Evolutionary conservation across 1,140 invertebrate genomes (phyloP).

Genomic region (Teleopsis dalmanni): DNA sequence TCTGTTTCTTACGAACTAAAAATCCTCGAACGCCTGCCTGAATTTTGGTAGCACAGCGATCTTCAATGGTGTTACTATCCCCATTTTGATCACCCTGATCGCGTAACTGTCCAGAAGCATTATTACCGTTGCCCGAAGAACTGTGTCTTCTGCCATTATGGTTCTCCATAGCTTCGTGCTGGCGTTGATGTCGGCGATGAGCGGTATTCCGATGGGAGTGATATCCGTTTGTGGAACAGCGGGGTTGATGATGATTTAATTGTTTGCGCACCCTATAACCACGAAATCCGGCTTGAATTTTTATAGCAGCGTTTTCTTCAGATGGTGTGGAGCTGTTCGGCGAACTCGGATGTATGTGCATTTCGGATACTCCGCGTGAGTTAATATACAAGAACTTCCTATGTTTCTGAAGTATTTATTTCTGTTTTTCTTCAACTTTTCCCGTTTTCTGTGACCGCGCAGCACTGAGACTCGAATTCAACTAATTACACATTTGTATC

Average conservation of each 20-base stretch:
- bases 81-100: slow-evolving; percentile 4
- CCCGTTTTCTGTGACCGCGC: too few relatives aligned
- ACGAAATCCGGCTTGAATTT: slow-evolving; percentile 66
- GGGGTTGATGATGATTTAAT: slow-evolving; percentile 43
- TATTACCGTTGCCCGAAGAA: slow-evolving; percentile 10
- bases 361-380: too few relatives aligned
- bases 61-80: slow-evolving; percentile 42
- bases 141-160: neutral
- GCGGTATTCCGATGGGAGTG: neutral
- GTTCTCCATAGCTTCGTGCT: slow-evolving; percentile 5
- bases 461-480: too few relatives aligned
- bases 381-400: too few relatives aligned
- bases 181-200: slow-evolving; percentile 20
- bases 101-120: slow-evolving; percentile 6
- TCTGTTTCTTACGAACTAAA: slow-evolving; percentile 56
- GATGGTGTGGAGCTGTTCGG: slow-evolving; percentile 33
- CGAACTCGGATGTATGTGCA: slow-evolving; percentile 43
- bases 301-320: slow-evolving; percentile 57
- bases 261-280: slow-evolving; percentile 63
- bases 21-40: slow-evolving; percentile 67
- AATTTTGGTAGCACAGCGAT: slow-evolving; percentile 64
- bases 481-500: too few relatives aligned
- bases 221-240: neutral
- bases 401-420: too few relatives aligned
- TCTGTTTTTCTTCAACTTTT: too few relatives aligned